Percentiles rank a stretch among this genome's conserved stretches.
Evolutionary conservation across 2,113 vertebrate genomes (phyloP).

Genomic region (Falcunculus frontatus): DNA sequence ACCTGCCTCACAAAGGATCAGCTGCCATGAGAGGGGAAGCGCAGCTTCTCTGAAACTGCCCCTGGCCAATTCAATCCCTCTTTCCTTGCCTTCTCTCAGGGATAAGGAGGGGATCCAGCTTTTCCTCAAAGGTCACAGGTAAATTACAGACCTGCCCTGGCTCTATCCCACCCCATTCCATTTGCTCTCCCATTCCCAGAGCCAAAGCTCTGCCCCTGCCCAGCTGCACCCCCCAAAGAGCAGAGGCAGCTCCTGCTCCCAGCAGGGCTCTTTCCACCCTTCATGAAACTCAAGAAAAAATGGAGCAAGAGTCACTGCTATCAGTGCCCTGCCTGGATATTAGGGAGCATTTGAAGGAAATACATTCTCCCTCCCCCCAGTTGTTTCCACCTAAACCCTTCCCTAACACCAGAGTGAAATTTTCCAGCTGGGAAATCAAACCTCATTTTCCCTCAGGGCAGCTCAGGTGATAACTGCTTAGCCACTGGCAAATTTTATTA

Average conservation of each 20-base stretch:
- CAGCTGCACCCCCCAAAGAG: rapidly evolving
- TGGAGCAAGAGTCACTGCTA: not conserved
- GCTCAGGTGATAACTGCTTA: not conserved
- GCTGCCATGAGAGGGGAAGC: not conserved
- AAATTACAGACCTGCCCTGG: rapidly evolving
- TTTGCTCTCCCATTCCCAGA: not conserved
- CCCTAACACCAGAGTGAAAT: not conserved
- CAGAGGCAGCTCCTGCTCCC: not conserved
- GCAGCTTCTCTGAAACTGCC: not conserved
- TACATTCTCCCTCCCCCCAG: not conserved
- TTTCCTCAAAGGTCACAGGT: not conserved
- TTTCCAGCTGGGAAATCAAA: not conserved
- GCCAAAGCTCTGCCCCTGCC: not conserved
- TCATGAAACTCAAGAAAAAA: not conserved
- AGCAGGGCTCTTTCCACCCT: not conserved
- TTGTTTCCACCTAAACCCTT: not conserved
- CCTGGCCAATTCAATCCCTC: rapidly evolving
- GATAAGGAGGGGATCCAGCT: not conserved
- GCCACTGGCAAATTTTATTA: not conserved
- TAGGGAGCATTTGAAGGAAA: not conserved
- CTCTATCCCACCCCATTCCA: not conserved
- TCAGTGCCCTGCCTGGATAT: not conserved
- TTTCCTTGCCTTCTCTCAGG: not conserved
- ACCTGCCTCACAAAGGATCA: not conserved
- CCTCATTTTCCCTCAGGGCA: not conserved